Conservation (phyloP, 2,113 vertebrate genomes). For the Ovis aries region ARS-UI_Ramb_v3.0 NC_056055.1:239712501-239713000, state of each 20-base stretch:
- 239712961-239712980: conserved; percentile 96
- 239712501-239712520: neutral
- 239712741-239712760: neutral
- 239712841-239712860: conserved; percentile 98
- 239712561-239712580: neutral
- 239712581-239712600: neutral
- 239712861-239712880: conserved; percentile 99
- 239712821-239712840: conserved; percentile 96
- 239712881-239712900: conserved; percentile 96
- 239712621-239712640: neutral
- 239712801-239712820: neutral
- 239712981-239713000: conserved; percentile 95
- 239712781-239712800: neutral
- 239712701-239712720: neutral
- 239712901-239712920: conserved; percentile 99
- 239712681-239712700: neutral
- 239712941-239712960: conserved; percentile 97
- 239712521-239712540: neutral
- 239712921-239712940: conserved; percentile 96
- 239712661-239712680: neutral
- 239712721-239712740: neutral
- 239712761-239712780: neutral
- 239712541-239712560: neutral
- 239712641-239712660: neutral
- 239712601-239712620: neutral